Evolutionary conservation across 2,113 vertebrate genomes (phyloP).

Genomic region (Cervus canadensis): DNA sequence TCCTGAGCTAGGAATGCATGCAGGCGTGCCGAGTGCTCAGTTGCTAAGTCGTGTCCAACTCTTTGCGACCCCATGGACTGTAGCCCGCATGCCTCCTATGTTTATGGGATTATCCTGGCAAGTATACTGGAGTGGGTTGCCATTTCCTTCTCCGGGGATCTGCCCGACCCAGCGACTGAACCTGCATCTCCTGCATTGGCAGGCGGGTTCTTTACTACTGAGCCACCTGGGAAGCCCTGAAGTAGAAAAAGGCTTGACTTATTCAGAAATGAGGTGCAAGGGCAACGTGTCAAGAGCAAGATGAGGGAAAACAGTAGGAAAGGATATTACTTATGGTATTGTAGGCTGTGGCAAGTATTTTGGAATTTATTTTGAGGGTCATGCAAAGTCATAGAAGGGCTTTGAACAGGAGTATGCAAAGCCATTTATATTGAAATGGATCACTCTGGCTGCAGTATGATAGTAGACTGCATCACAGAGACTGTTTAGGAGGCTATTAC

Average conservation of each 20-base stretch:
- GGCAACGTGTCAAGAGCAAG: not conserved
- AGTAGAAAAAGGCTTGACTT: not conserved
- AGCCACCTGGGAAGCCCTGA: not conserved
- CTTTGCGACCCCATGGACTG: not conserved
- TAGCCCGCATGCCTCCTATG: not conserved
- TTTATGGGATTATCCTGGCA: not conserved
- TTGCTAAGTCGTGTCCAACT: not conserved
- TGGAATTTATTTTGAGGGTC: not conserved
- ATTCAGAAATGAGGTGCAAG: not conserved
- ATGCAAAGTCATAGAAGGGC: not conserved
- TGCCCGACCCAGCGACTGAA: not conserved
- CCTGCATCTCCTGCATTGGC: not conserved
- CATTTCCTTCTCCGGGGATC: not conserved
- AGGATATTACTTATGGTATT: not conserved
- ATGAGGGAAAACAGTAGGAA: not conserved
- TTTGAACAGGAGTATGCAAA: not conserved
- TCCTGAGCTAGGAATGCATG: not conserved
- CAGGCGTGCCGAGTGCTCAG: not conserved
- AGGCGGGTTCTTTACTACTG: not conserved
- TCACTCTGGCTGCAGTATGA: not conserved
- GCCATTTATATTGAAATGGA: not conserved
- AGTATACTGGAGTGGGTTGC: not conserved
- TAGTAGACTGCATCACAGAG: not conserved
- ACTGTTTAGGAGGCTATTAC: not conserved
- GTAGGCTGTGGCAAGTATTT: not conserved